Conservation (phyloP, 2,888 invertebrate species). For the Dasypogon diadema region DNA sequence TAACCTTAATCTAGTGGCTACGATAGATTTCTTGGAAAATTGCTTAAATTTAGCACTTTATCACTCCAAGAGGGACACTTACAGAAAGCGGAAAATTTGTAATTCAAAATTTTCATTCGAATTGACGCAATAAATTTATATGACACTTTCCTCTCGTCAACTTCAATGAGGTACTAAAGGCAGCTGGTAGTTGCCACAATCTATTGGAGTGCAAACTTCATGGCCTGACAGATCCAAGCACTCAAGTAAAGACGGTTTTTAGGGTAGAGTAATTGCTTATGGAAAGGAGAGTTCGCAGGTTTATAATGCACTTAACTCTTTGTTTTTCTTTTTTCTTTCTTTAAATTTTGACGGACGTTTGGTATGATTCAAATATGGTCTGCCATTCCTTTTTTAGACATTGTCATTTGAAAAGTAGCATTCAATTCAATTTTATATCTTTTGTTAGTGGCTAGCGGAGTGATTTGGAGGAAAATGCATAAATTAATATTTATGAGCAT, state of each 20-base stretch:
- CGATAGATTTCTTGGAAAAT: too few relatives aligned
- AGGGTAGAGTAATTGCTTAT: neutral
- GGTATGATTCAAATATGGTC: slow-evolving; percentile 11
- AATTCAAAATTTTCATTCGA: slow-evolving; percentile 54
- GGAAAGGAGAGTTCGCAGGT: neutral
- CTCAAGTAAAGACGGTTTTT: too few relatives aligned
- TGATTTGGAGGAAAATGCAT: too few relatives aligned
- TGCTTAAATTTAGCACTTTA: neutral
- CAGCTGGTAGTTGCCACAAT: neutral
- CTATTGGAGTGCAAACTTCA: neutral
- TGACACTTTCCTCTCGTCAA: slow-evolving; percentile 50
- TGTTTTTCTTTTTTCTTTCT: slow-evolving; percentile 27
- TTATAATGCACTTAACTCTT: neutral
- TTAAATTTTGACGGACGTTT: slow-evolving; percentile 10
- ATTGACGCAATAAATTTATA: slow-evolving; percentile 54
- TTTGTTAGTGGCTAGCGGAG: too few relatives aligned
- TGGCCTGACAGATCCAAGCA: neutral
- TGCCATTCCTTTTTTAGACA: neutral
- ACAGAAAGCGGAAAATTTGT: slow-evolving; percentile 52
- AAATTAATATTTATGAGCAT: too few relatives aligned
- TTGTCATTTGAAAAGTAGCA: too few relatives aligned
- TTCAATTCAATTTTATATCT: too few relatives aligned
- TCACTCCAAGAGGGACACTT: neutral
- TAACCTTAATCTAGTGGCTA: too few relatives aligned
- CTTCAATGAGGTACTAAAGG: slow-evolving; percentile 16